These are phyloP conservation scores for Adineta ricciae DNA, from an alignment of 2,888 invertebrate species.

Conservation along the genomic window DNA sequence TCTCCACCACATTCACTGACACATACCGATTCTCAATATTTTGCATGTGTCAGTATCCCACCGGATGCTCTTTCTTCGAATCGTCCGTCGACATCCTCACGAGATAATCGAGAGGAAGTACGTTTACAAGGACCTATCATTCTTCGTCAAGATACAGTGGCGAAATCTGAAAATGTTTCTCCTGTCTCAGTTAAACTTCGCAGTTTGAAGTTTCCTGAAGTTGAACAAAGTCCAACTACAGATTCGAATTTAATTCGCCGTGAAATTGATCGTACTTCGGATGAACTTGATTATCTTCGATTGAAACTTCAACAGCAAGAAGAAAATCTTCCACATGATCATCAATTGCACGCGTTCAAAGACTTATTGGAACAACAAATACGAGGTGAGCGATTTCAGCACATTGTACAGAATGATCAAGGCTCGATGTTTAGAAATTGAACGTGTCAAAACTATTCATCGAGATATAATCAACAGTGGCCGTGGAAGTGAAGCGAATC, in stretches of 20 bases:
- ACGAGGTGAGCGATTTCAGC: background rate
- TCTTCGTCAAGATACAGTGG: background rate
- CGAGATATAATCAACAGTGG: background rate
- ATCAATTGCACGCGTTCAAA: background rate
- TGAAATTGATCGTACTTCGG: background rate
- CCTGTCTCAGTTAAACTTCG: background rate
- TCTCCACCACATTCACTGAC: background rate
- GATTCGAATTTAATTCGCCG: background rate
- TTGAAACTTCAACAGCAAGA: background rate
- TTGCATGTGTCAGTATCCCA: background rate
- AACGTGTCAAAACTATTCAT: background rate
- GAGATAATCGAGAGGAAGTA: background rate
- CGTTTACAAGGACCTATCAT: constrained; percentile 5
- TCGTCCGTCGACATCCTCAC: background rate
- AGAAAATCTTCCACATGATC: background rate
- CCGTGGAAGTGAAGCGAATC: background rate
- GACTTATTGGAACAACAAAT: background rate
- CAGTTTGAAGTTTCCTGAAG: background rate
- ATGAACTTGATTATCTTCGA: background rate
- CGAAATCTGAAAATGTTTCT: background rate
- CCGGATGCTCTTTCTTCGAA: background rate
- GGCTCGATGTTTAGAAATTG: background rate
- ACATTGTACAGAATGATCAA: no score
- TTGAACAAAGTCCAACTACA: background rate
- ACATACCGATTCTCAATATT: constrained; percentile 3